Evolutionary conservation across 2,888 invertebrate genomes (phyloP).

Genomic region (Ellobium chinense): DNA sequence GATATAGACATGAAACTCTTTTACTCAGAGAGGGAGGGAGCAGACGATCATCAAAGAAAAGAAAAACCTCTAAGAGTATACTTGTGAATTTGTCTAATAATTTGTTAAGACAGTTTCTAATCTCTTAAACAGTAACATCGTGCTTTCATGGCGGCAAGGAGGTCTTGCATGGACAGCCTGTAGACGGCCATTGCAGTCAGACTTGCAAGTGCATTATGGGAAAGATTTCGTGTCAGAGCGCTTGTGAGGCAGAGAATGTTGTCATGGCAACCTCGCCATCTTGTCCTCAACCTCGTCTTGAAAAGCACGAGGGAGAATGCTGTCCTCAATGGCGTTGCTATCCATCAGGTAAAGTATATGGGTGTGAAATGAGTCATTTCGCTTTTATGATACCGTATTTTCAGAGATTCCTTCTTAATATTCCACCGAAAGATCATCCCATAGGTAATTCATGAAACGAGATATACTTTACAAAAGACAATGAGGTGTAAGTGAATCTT

Average conservation of each 20-base stretch:
- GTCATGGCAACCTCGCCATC: conserved; percentile 47
- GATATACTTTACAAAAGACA: too few species aligned
- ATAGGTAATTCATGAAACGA: too few species aligned
- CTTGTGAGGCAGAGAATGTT: conserved; percentile 40
- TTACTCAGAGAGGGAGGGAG: too few species aligned
- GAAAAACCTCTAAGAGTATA: too few species aligned
- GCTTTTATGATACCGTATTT: background rate
- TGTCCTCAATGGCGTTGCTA: conserved; percentile 51
- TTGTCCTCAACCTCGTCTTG: conserved; percentile 50
- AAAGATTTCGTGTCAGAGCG: conserved; percentile 37
- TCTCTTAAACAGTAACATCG: conserved; percentile 31
- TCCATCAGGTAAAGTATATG: conserved; percentile 52
- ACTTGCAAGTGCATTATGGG: conserved; percentile 37
- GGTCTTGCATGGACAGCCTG: conserved; percentile 22
- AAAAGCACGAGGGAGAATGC: conserved; percentile 37
- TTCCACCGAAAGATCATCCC: too few species aligned
- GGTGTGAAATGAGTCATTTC: background rate
- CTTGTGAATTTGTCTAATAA: too few species aligned
- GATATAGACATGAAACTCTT: too few species aligned
- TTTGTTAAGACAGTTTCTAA: background rate
- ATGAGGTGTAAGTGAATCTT: too few species aligned
- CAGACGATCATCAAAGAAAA: too few species aligned
- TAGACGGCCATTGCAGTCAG: conserved; percentile 33
- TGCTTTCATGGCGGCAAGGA: conserved; percentile 39
- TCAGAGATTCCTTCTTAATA: too few species aligned